These are phyloP conservation scores for Atethmia centrago DNA, from an alignment of 2,888 invertebrate genomes.

Conservation along the genomic window DNA sequence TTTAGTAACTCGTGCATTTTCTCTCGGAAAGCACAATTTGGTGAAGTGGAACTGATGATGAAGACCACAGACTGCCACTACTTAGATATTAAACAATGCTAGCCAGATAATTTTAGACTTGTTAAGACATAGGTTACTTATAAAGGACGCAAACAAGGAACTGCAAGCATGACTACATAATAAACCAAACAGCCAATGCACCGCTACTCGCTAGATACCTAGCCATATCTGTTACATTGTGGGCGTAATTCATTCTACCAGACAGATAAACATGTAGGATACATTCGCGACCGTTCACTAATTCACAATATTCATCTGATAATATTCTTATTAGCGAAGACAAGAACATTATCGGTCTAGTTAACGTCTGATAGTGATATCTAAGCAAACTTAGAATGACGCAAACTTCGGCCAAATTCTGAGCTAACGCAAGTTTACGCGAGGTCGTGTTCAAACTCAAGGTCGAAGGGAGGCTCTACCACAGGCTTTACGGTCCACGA, in stretches of 20 bases:
- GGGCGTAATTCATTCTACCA: constrained; percentile 50
- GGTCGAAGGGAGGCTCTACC: constrained; percentile 54
- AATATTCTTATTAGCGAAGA: constrained; percentile 46
- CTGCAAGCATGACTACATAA: background rate
- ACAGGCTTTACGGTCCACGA: constrained; percentile 62
- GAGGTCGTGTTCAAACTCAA: constrained; percentile 56
- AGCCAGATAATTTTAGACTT: background rate
- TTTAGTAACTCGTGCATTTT: no score
- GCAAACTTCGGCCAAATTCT: constrained; percentile 47
- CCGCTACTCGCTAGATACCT: constrained; percentile 15
- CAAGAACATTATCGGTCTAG: constrained; percentile 49
- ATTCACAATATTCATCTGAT: constrained; percentile 15
- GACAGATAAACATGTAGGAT: constrained; percentile 9
- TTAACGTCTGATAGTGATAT: constrained; percentile 54
- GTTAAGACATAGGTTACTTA: background rate
- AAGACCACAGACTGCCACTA: no score
- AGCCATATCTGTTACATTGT: constrained; percentile 38
- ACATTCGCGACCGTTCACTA: constrained; percentile 14
- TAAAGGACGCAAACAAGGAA: background rate
- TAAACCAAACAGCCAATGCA: constrained; percentile 33
- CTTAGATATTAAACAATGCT: background rate
- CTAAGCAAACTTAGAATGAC: constrained; percentile 53
- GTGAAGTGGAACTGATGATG: no score
- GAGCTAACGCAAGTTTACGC: constrained; percentile 11
- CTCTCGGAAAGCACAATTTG: no score